These are phyloP conservation scores for Philopotamus ludificatus DNA, from an alignment of 1,140 invertebrate species.

Conservation along the genomic window DNA sequence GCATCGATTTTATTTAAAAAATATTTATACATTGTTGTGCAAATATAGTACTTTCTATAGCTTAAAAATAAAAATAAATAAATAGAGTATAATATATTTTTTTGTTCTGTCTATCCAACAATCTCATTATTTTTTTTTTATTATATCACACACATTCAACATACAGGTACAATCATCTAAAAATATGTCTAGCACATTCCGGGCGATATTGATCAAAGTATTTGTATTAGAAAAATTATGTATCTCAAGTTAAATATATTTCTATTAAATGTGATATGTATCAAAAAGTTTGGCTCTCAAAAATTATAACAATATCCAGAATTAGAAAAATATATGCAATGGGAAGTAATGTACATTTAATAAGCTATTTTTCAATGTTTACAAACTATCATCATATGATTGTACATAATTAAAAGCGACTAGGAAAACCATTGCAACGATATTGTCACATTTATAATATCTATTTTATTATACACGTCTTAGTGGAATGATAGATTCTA, in stretches of 20 bases:
- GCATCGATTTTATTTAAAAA: slow-evolving; percentile 26
- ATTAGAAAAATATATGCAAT: background rate
- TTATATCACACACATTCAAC: background rate
- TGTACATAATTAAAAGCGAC: too few relatives aligned
- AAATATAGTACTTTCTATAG: slow-evolving; percentile 7
- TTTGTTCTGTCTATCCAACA: too few relatives aligned
- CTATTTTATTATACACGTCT: too few relatives aligned
- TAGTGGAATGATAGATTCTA: too few relatives aligned
- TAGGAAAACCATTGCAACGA: too few relatives aligned
- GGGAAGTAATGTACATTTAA: background rate
- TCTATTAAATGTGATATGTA: background rate
- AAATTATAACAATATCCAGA: background rate
- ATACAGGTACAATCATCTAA: background rate
- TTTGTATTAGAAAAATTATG: too few relatives aligned
- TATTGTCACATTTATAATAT: too few relatives aligned
- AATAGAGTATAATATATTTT: background rate
- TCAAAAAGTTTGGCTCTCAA: background rate
- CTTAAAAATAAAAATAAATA: slow-evolving; percentile 2
- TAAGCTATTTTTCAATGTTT: background rate
- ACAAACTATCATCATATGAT: too few relatives aligned
- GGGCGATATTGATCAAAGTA: background rate
- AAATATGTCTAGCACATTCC: slow-evolving; percentile 11
- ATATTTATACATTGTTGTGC: slow-evolving; percentile 22
- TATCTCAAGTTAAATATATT: too few relatives aligned
- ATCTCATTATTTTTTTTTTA: background rate